Evolutionary conservation across 1,140 invertebrate species (phyloP).

Genomic region (Plodia interpunctella): DNA sequence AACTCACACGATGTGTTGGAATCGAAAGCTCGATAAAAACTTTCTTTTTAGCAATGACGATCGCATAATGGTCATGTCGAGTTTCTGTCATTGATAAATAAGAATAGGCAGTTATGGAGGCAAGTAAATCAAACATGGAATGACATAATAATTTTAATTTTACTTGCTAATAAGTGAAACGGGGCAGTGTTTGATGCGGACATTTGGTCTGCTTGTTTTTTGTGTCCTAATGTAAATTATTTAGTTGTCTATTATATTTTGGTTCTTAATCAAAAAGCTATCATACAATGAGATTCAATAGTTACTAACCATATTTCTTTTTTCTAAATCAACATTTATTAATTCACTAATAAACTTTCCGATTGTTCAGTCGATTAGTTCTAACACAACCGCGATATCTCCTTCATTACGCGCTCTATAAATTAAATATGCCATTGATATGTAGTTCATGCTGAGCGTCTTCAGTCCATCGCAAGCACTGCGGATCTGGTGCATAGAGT

Average conservation of each 20-base stretch:
- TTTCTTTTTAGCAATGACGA: neutral
- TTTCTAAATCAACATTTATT: neutral
- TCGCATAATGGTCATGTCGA: neutral
- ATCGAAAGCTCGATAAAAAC: slow-evolving; percentile 1
- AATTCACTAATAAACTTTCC: neutral
- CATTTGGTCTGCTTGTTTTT: neutral
- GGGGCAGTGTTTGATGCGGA: neutral
- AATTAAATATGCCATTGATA: slow-evolving; percentile 58
- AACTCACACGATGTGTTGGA: neutral
- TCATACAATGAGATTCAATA: too few species aligned
- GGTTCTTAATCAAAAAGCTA: neutral
- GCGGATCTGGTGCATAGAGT: slow-evolving; percentile 48
- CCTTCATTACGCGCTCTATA: slow-evolving; percentile 58
- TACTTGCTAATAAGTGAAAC: slow-evolving; percentile 6
- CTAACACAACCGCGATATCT: slow-evolving; percentile 41
- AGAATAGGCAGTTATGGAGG: neutral
- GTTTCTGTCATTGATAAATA: slow-evolving; percentile 1
- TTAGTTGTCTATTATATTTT: neutral
- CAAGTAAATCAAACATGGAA: neutral
- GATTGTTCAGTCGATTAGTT: slow-evolving; percentile 14
- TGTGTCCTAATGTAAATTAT: neutral
- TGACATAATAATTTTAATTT: neutral
- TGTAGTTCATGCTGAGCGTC: slow-evolving; percentile 27
- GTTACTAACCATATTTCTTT: too few species aligned
- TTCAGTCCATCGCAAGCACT: slow-evolving; percentile 19